A percentile compares a stretch with the other conserved stretches of the same genome.
Conservation (phyloP, 2,113 vertebrate species). For the Astatotilapia flaviijosephi region DNA sequence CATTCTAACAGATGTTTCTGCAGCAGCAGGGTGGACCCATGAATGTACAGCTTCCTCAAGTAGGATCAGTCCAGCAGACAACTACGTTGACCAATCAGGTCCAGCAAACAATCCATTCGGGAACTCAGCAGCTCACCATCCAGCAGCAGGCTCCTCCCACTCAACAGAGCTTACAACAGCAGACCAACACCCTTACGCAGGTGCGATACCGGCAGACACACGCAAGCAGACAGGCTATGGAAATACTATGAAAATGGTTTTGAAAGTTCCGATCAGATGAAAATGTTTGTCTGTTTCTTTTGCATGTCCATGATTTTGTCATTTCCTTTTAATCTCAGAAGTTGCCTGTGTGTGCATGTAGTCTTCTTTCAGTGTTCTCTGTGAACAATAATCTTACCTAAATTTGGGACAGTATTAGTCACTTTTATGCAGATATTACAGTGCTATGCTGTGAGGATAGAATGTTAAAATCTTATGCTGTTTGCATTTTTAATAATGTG, state of each 20-base stretch:
- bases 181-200: conserved; percentile 70
- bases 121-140: conserved; percentile 76
- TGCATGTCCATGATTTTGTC: background rate
- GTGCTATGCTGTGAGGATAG: background rate
- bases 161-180: conserved; percentile 77
- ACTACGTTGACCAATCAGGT: conserved; percentile 80
- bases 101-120: conserved; percentile 80
- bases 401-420: background rate
- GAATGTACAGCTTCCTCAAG: conserved; percentile 85
- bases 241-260: background rate
- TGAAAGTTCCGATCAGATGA: background rate
- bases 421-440: background rate
- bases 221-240: background rate
- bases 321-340: background rate
- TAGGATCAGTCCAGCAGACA: conserved; percentile 78
- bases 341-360: background rate
- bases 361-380: background rate
- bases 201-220: conserved; percentile 23
- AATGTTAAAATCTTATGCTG: background rate
- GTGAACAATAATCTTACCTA: background rate
- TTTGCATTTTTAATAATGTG: background rate
- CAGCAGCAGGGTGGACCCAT: conserved; percentile 83
- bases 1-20: conserved; percentile 82
- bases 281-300: background rate
- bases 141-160: conserved; percentile 75